These are phyloP conservation scores for Apantesis nais DNA, from an alignment of 2,888 invertebrate genomes.

Conservation along the genomic window DNA sequence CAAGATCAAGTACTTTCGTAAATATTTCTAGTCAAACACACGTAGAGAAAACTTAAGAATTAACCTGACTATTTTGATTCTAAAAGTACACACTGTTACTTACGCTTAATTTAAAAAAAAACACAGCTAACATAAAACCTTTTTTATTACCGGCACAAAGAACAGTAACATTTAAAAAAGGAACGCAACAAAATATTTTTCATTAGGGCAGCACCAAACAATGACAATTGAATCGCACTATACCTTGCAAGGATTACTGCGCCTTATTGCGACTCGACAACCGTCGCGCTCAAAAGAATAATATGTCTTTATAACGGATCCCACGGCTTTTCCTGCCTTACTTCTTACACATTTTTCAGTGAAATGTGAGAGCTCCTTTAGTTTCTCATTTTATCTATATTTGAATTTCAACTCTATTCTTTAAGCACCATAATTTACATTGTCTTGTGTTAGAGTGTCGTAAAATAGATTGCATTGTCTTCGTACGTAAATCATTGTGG, in stretches of 20 bases:
- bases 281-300: conserved; percentile 82
- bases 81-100: background rate
- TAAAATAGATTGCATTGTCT: conserved; percentile 83
- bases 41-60: background rate
- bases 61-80: background rate
- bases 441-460: conserved; percentile 38
- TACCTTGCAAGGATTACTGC: conserved; percentile 80
- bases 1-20: background rate
- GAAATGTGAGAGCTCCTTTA: conserved; percentile 79
- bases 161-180: conserved; percentile 64
- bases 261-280: conserved; percentile 76
- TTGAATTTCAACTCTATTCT: conserved; percentile 50
- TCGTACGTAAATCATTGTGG: conserved; percentile 74
- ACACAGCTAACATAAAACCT: conserved; percentile 32
- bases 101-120: conserved; percentile 18
- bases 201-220: conserved; percentile 74
- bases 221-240: conserved; percentile 76
- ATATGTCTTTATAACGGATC: conserved; percentile 84
- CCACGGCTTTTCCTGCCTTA: conserved; percentile 79
- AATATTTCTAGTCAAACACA: background rate
- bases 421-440: conserved; percentile 36
- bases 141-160: conserved; percentile 38
- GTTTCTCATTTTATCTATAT: conserved; percentile 46
- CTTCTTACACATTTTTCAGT: conserved; percentile 82
- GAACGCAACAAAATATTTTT: conserved; percentile 79